A percentile compares a stretch with the other conserved stretches of the same genome.
Conservation (phyloP, 2,113 vertebrate species). For the Balaeniceps rex region DNA sequence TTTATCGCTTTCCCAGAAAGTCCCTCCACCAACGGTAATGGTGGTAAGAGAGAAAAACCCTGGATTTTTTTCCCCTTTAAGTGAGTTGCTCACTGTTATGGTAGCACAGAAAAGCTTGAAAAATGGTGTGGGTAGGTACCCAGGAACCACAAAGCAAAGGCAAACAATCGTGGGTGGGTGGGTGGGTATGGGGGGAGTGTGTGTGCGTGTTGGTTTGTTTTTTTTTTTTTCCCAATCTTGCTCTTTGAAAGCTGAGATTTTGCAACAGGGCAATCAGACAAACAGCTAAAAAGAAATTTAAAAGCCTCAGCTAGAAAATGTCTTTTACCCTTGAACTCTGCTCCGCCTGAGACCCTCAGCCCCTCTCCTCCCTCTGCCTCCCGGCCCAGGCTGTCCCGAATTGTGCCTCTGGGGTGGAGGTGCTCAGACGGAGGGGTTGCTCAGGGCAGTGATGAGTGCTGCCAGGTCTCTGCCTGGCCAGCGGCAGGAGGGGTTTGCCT, state of each 20-base stretch:
- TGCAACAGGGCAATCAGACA: not conserved
- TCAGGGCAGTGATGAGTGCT: not conserved
- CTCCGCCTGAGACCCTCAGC: not conserved
- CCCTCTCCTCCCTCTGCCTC: too few species aligned
- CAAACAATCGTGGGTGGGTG: not conserved
- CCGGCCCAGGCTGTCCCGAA: not conserved
- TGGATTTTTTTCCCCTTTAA: not conserved
- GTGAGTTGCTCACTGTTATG: not conserved
- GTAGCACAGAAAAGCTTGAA: not conserved
- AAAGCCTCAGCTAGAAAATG: not conserved
- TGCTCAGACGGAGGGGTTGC: rapidly evolving
- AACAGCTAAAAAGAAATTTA: not conserved
- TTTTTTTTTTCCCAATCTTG: not conserved
- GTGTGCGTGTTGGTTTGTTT: too few species aligned
- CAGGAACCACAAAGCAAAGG: not conserved
- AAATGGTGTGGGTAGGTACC: not conserved
- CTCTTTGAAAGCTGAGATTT: not conserved
- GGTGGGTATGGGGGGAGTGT: too few species aligned
- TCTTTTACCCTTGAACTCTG: not conserved
- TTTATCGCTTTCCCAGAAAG: not conserved
- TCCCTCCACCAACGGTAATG: not conserved
- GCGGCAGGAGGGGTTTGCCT: not conserved
- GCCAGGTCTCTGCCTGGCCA: not conserved
- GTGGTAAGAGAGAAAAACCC: not conserved
- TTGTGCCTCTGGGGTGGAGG: not conserved